Evolutionary conservation across 64 coral and sea anemone genomes (phyloP).

Genomic region (Hydrozoanthus tunicans): DNA sequence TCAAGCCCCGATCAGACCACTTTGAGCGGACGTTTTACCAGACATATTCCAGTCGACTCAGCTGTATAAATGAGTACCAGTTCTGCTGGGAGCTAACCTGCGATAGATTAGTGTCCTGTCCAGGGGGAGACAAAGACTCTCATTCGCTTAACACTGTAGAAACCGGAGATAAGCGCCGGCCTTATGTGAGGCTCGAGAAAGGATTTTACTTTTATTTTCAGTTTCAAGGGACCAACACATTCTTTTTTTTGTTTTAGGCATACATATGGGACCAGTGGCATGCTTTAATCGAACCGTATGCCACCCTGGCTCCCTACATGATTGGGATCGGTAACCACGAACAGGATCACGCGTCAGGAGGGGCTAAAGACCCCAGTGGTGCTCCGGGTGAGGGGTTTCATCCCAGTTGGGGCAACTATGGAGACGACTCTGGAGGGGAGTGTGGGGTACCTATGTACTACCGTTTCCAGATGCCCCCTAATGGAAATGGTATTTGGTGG

Average conservation of each 20-base stretch:
- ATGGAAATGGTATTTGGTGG: constrained; percentile 91
- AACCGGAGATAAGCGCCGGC: too few relatives aligned
- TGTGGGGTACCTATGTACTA: constrained; percentile 91
- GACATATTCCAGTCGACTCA: too few relatives aligned
- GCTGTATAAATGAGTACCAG: too few relatives aligned
- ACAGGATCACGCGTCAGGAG: constrained; percentile 71
- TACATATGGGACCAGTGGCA: constrained; percentile 99
- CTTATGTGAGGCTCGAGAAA: too few relatives aligned
- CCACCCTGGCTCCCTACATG: constrained; percentile 86
- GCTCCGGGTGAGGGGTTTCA: constrained; percentile 86
- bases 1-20: too few relatives aligned
- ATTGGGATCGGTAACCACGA: constrained; percentile 93
- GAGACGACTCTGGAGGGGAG: constrained; percentile 87
- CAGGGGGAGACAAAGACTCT: too few relatives aligned
- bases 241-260: constrained; percentile 37
- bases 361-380: constrained; percentile 79
- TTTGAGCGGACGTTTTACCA: too few relatives aligned
- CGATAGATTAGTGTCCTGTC: too few relatives aligned
- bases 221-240: not conserved
- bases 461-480: constrained; percentile 89
- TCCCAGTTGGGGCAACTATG: constrained; percentile 90
- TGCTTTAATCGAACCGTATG: constrained; percentile 74
- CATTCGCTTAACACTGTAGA: too few relatives aligned
- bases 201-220: not conserved
- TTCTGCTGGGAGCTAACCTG: too few relatives aligned